Percentiles rank a stretch among this genome's conserved stretches.
phyloP scores from a whole-genome alignment of 2,888 invertebrate species.

The Thereva nobilitata region DNA sequence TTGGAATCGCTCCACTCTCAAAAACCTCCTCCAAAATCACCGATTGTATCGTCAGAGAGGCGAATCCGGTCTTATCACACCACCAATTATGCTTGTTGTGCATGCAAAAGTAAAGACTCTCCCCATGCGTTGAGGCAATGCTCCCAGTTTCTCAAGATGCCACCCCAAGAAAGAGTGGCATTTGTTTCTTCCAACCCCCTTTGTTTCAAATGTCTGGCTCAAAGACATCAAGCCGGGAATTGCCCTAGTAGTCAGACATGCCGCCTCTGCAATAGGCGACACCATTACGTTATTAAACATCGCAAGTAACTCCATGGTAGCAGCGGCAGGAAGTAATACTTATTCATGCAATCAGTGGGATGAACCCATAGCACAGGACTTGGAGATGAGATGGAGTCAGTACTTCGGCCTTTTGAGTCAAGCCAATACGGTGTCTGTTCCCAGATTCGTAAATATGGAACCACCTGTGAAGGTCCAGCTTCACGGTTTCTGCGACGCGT shows the following conservation, averaged over 20 bases:
- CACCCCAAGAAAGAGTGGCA: neutral
- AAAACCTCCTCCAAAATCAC: neutral
- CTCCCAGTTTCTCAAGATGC: neutral
- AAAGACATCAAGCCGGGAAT: neutral
- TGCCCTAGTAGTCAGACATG: neutral
- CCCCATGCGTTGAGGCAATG: neutral
- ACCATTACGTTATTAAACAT: neutral
- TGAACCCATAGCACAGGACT: no score
- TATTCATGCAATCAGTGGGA: no score
- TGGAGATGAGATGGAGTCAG: no score
- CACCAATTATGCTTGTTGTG: neutral
- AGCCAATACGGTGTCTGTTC: no score
- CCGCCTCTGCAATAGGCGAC: conserved; percentile 7
- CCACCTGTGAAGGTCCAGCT: no score
- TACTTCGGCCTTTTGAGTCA: no score
- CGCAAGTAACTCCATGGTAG: neutral
- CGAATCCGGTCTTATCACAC: neutral
- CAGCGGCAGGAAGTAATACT: no score
- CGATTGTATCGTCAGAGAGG: neutral
- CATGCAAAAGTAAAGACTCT: neutral
- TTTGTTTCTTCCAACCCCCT: neutral
- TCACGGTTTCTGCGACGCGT: no score
- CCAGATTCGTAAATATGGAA: no score
- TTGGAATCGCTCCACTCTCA: neutral
- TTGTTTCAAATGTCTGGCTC: neutral